phyloP scores from a whole-genome alignment of 2,888 invertebrate genomes.

The Thelaira solivaga region DNA sequence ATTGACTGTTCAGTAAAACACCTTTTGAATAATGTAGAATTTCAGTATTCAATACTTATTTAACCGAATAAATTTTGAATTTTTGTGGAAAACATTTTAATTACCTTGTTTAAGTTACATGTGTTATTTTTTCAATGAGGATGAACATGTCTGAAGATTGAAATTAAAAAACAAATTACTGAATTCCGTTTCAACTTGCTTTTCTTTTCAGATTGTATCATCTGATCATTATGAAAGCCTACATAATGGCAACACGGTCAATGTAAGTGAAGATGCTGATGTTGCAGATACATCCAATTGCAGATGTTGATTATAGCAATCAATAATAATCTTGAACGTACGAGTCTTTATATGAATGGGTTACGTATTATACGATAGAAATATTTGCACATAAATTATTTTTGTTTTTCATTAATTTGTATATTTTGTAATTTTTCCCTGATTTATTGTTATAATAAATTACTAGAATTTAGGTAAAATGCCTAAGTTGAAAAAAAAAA shows the following conservation, averaged over 20 bases:
- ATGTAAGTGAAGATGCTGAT: conserved; percentile 62
- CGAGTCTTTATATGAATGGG: neutral
- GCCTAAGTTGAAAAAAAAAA: conserved; percentile 8
- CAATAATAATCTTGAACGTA: neutral
- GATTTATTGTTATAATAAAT: conserved; percentile 39
- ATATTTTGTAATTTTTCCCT: neutral
- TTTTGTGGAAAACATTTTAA: no score
- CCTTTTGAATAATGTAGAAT: no score
- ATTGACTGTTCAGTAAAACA: no score
- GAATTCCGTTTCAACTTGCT: no score
- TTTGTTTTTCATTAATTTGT: neutral
- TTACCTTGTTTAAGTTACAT: no score
- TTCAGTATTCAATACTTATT: no score
- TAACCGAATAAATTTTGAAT: no score
- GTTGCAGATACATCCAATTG: conserved; percentile 63
- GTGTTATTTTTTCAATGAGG: no score
- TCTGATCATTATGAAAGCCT: conserved; percentile 55
- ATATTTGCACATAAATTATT: neutral
- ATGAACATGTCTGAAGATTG: no score
- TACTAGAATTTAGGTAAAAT: conserved; percentile 38
- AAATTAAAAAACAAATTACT: no score
- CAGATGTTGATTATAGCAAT: conserved; percentile 66
- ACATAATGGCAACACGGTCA: conserved; percentile 62
- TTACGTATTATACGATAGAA: conserved; percentile 30
- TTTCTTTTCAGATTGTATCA: conserved; percentile 61